These are phyloP conservation scores for Aspidiotus rigidus DNA, from an alignment of 2,888 invertebrate genomes.

Conservation along the genomic window DNA sequence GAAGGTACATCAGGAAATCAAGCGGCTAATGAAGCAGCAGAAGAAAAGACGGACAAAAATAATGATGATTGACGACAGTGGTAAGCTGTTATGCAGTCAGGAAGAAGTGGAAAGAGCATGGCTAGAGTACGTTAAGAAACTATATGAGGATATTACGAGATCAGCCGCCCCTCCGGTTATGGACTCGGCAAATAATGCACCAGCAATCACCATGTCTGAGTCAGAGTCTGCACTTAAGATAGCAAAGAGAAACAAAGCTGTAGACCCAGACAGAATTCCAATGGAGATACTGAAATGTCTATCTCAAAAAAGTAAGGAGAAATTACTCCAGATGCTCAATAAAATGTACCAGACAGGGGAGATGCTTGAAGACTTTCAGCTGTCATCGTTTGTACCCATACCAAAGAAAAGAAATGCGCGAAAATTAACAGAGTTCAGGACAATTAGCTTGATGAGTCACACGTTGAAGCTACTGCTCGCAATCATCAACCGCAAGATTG, in stretches of 20 bases:
- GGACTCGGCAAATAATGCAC: no score
- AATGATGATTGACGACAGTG: no score
- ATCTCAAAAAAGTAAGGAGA: background rate
- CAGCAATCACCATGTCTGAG: background rate
- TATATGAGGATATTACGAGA: no score
- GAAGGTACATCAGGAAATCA: no score
- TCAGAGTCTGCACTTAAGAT: background rate
- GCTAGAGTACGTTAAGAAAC: no score
- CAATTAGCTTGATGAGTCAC: background rate
- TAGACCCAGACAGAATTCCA: background rate
- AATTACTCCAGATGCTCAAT: background rate
- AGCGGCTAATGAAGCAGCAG: no score
- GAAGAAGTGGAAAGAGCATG: no score
- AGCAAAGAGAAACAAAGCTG: background rate
- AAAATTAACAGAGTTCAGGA: background rate
- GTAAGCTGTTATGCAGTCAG: no score
- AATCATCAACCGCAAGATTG: background rate
- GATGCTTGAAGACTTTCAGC: background rate
- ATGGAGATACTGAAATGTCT: background rate
- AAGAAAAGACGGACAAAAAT: no score
- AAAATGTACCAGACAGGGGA: background rate
- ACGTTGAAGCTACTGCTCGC: background rate
- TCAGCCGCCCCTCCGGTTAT: no score
- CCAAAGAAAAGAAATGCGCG: background rate
- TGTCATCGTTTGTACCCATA: background rate